These are phyloP conservation scores for Himalopsyche phryganea DNA, from an alignment of 1,140 invertebrate species.

Conservation along the genomic window DNA sequence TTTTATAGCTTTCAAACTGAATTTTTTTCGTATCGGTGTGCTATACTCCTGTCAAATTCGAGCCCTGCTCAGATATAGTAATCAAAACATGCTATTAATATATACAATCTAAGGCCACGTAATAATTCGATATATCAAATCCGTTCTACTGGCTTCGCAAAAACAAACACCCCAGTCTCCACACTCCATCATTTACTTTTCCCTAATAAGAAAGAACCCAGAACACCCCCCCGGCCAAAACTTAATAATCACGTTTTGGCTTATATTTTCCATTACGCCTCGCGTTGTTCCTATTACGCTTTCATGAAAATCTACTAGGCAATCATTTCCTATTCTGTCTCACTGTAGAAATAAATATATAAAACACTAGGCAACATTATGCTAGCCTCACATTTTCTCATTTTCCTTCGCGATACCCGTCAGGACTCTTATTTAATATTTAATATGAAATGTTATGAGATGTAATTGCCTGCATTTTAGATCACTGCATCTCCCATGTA, in stretches of 20 bases:
- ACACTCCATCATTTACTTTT: conserved; percentile 2
- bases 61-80: too few relatives aligned
- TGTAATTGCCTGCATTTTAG: conserved; percentile 21
- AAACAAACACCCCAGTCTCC: not conserved
- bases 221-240: conserved; percentile 18
- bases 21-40: too few relatives aligned
- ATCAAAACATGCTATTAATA: too few relatives aligned
- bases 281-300: conserved; percentile 30
- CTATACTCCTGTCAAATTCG: too few relatives aligned
- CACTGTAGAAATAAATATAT: too few relatives aligned
- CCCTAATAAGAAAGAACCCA: conserved; percentile 13
- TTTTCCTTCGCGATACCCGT: conserved; percentile 23
- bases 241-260: conserved; percentile 31
- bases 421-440: conserved; percentile 34
- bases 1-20: too few relatives aligned
- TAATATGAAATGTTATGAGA: conserved; percentile 26
- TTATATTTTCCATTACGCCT: conserved; percentile 33
- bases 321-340: conserved; percentile 31
- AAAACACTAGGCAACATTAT: not conserved
- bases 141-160: not conserved
- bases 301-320: conserved; percentile 36
- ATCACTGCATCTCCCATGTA: too few relatives aligned
- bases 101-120: conserved; percentile 1
- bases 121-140: conserved; percentile 23
- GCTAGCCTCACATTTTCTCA: conserved; percentile 12